Base-by-base conservation (phyloP, 2,888 invertebrate species). In the Eilema sororculum region DNA sequence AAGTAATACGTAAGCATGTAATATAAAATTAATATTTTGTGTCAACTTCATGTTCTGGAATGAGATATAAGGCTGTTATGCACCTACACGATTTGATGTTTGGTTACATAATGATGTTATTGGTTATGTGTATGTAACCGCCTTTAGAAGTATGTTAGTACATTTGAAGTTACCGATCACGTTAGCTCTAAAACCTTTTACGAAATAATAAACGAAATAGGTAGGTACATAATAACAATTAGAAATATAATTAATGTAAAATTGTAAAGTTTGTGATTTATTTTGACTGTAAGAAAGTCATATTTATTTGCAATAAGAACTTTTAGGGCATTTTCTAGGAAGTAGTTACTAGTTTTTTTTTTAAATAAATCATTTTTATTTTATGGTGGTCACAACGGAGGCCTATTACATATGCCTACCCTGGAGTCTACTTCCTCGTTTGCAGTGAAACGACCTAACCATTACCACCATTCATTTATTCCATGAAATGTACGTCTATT, bases 21-120 rank as follows among this genome's bases (percentile, higher is more conserved):
- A 16, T 58, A 16, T 58, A 58, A 58, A 58, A 58, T 58, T 58
- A 58, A 28, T 58, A 65, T 69, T 70, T 76, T 71, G 65, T 81
- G 24, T 65, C 46, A 68, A 72, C 66, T 59, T 5, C 8, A 46
- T 22, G 28, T 56, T 58, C 22, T 10, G 22, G 65, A 13, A 67
- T 41, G 72, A 65, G 65, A 71, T 59, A 22, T 67, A 65, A 41
- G 37, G 59, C 30, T 68, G 13, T 68, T 63, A 58, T 61, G 71
- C 79, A 63, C 82, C 82, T 71, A 81, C 81, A 68, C 67, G 41
- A 30, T 20, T 66, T 61, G n/a, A 25, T 46, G 46, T 52, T 64
- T 64, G 12, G 46, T 64, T 64, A 25, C 2, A 12, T 28, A 64
- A 46, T 28, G 20, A 46, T 24, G 25, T 63, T 46, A 8, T 3